These are phyloP conservation scores for Stichopus chloronotus DNA, from an alignment of 35 echinoderm and acorn worm species.

Conservation along the genomic window DNA sequence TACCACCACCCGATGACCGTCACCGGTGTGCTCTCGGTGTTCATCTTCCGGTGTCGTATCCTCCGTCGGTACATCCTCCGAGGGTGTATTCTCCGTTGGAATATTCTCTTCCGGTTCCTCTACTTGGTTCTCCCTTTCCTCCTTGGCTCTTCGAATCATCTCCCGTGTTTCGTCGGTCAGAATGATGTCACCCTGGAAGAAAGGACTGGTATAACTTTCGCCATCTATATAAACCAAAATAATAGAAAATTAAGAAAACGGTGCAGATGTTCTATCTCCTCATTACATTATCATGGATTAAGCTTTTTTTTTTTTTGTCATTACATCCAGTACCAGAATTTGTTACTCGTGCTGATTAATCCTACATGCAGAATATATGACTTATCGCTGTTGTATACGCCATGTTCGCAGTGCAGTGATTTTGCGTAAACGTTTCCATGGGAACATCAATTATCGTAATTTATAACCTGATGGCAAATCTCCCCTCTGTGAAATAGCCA, in stretches of 20 bases:
- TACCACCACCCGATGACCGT: neutral
- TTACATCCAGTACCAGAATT: neutral
- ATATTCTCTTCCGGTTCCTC: neutral
- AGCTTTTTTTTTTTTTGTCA: neutral
- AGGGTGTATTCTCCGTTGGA: neutral
- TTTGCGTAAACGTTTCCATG: too few species aligned
- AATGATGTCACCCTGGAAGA: conserved; percentile 92
- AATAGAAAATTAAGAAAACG: neutral
- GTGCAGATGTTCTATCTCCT: neutral
- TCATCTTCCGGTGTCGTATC: neutral
- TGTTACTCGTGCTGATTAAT: too few species aligned
- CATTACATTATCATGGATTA: neutral
- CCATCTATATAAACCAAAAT: conserved; percentile 17
- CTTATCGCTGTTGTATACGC: too few species aligned
- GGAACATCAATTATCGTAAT: too few species aligned
- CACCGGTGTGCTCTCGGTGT: neutral
- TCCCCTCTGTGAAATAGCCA: too few species aligned
- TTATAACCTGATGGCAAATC: too few species aligned
- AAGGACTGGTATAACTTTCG: conserved; percentile 50
- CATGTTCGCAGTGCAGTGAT: too few species aligned
- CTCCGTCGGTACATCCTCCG: neutral
- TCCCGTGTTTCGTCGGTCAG: conserved; percentile 43
- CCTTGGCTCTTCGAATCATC: conserved; percentile 8
- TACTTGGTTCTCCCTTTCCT: neutral
- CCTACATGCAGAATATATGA: too few species aligned